phyloP scores from a whole-genome alignment of 1,140 invertebrate species.

The Potamilus streckersoni region DNA sequence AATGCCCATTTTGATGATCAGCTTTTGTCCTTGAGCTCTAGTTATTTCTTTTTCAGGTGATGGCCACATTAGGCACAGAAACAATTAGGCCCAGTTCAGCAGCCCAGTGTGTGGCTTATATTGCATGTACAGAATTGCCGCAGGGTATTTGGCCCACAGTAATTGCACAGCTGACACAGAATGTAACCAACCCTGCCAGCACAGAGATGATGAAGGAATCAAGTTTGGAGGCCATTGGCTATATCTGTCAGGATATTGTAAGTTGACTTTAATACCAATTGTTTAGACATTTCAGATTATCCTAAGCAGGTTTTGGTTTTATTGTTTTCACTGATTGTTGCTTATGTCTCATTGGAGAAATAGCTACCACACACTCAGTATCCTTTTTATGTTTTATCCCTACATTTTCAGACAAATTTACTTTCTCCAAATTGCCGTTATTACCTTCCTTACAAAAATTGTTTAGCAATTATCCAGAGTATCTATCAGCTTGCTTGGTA shows the following conservation, averaged over 20 bases:
- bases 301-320: no score
- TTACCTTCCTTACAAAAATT: no score
- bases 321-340: no score
- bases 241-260: constrained; percentile 84
- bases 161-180: constrained; percentile 86
- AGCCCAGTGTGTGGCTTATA: constrained; percentile 98
- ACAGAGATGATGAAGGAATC: constrained; percentile 96
- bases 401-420: no score
- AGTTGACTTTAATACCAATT: constrained; percentile 50
- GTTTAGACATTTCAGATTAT: background rate
- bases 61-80: constrained; percentile 95
- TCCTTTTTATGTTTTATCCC: no score
- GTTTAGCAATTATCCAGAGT: no score
- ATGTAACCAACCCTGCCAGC: constrained; percentile 84
- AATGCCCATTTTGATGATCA: no score
- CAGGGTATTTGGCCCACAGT: constrained; percentile 81
- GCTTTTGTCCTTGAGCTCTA: no score
- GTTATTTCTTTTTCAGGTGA: constrained; percentile 75
- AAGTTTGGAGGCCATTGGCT: constrained; percentile 96
- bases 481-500: no score
- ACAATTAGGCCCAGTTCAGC: constrained; percentile 92
- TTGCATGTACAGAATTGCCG: constrained; percentile 96
- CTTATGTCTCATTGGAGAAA: no score
- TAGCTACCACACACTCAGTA: no score
- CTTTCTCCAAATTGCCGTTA: no score